A percentile compares a stretch with the other conserved stretches of the same genome.
phyloP scores from a whole-genome alignment of 2,797 vertebrate genomes.

The Varecia variegata region DNA sequence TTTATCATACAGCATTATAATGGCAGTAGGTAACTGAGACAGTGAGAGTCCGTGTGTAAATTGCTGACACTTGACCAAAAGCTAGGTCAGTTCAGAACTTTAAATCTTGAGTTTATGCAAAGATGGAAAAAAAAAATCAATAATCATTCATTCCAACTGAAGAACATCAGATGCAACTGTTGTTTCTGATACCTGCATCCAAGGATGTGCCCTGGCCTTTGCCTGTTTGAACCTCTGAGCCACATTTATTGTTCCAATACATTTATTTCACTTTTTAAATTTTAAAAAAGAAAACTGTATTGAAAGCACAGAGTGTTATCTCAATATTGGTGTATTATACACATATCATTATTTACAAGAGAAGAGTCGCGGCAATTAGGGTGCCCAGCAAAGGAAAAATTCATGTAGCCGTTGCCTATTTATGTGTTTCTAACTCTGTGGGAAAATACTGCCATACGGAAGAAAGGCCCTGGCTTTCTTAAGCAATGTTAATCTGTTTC shows the following conservation, averaged over 20 bases:
- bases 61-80: neutral
- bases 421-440: slow-evolving; percentile 44
- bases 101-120: neutral
- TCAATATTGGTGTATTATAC: neutral
- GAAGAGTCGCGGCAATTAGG: neutral
- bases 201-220: neutral
- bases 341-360: neutral
- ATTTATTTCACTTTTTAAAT: neutral
- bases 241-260: neutral
- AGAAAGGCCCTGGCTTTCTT: slow-evolving; percentile 14
- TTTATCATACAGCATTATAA: neutral
- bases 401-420: slow-evolving; percentile 5
- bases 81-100: neutral
- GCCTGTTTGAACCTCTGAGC: neutral
- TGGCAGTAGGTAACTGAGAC: neutral
- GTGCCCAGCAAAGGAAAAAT: neutral
- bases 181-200: neutral
- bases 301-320: neutral
- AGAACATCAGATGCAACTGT: neutral
- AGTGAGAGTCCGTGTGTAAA: neutral
- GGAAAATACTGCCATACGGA: slow-evolving; percentile 34
- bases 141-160: neutral
- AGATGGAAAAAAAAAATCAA: neutral
- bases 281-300: neutral
- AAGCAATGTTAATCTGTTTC: slow-evolving; percentile 18